Evolutionary conservation across 2,888 invertebrate species (phyloP), one percentile per base, ranked within the genome.

Genomic region (Agelastica alni): DNA sequence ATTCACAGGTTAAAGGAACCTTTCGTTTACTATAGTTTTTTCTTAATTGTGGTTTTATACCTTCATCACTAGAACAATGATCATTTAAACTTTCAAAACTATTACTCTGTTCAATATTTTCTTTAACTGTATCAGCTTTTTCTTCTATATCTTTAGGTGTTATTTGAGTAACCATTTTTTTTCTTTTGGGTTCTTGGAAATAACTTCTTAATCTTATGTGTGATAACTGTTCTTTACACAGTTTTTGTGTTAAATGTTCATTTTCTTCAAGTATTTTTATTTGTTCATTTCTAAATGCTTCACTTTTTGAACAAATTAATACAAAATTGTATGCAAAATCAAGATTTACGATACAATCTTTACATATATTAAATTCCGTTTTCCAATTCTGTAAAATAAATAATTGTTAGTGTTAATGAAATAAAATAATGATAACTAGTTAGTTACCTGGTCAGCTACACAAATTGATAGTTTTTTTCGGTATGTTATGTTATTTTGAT

Each of bases 191-290:
- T 56, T 41, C 58, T 62, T n/a, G n/a, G n/a, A n/a, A n/a, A n/a
- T n/a, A n/a, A n/a, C n/a, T n/a, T n/a, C n/a, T n/a, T n/a, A n/a
- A n/a, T n/a, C n/a, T n/a, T n/a, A n/a, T n/a, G n/a, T n/a, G 58
- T 20, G 65, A 64, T 36, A 69, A 69, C 2, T 58, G 39, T 44
- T 68, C 68, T 12, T 62, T 54, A 44, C 69, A 69, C 32, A 53
- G 51, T 30, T 65, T 58, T 48, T 68, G 68, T 12, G 41, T 54
- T 51, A 62, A 62, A n/a, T 32, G 9, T 17, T 31, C 14, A 22
- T 56, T 45, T 42, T 45, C 47, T 43, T 52, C 47, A 34, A 56
- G 22, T 39, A 56, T 41, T 41, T 41, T 42, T 13, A 62, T 36
- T 26, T 64, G 60, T 12, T 62, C 55, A 30, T 53, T 55, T 32